Evolutionary conservation across 2,797 vertebrate genomes (phyloP), one percentile per base, ranked within the genome.

Genomic region (Anas capensis): DNA sequence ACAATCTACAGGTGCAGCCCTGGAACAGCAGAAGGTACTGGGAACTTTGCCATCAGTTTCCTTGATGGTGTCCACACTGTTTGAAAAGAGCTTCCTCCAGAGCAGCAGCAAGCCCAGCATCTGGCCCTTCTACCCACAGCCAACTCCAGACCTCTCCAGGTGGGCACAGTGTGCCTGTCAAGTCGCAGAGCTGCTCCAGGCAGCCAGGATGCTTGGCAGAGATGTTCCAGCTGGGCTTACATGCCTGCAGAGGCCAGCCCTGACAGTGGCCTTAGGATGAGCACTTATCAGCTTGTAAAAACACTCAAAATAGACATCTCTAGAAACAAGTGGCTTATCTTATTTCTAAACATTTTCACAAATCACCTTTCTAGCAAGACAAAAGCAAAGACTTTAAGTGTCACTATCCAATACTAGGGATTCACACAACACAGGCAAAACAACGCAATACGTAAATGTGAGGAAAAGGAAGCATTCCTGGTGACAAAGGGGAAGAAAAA

Each of bases 21-120:
- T 71, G 72, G 56, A 60, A 92, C 53, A 92, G 90, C 70, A 90
- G 56, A 91, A 94, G 77, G 73, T 70, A 60, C 80, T 44, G 56
- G 94, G 95, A 96, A 84, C 36, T 61, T 31, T 58, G 90, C 94
- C 93, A 95, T 62, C 60, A 24, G 36, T 31, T 2, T 56, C 70
- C 81, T 71, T 86, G 87, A 80, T 77, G 88, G 42, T 11, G 33
- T 86, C 71, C 16, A 4, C 1, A 14, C 0, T 4, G 42, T 29
- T 48, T 84, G 77, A 80, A 79, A 92, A 70, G 33, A 51, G 44
- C 24, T 38, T 76, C 79, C 80, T 93, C 70, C 42, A 31, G 54
- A 86, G 88, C n/a, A 90, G 54, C 0, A 1, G 14, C 5, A 68
- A 93, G 84, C 27, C 79, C 68, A 40, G 72, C 57, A 71, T 13